Evolutionary conservation across 92 coral and sea anemone species (phyloP), one percentile per base, ranked within the genome.

Genomic region (Phenganax stokvisi): DNA sequence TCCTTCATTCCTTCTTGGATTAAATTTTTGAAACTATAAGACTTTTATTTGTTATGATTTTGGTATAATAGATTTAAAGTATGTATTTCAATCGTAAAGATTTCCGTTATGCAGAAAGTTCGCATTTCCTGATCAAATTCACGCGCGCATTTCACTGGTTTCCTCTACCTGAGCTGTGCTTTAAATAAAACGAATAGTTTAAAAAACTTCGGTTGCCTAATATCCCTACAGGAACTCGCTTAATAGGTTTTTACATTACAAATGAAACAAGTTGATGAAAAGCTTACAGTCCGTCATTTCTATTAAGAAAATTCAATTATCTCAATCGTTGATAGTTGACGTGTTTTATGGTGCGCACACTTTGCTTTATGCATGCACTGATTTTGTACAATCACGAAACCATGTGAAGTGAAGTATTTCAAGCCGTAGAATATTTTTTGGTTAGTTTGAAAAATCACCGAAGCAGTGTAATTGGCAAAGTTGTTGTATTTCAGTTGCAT

Each of bases 181-280:
- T 20, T 27, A 71, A 56, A 16, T 8, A 57, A 28, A 76, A 51
- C 67, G 81, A 57, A 28, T 1, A 37, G 47, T 76, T 57, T 28
- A 54, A 64, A 51, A 47, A 63, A 79, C 58, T 10, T 10, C 53
- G 57, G 31, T 60, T 60, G 60, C 71, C 71, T 77, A 68, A 68
- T 68, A 30, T 68, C 73, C 73, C 52, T 56, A 31, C 81, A 62
- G 56, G 57, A 79, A 65, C 72, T 56, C 25, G 30, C 74, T 64
- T 79, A 31, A 60, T 79, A 79, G 72, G 29, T 63, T 79, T 79
- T 65, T 74, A 79, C 31, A 59, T 37, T 28, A 52, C 17, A 79
- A 79, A 79, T 79, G 74, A 79, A 65, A 12, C 51, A 62, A 79
- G 57, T 25, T 27, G 83, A 63, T 65, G 83, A 79, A 16, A 79